Conservation (phyloP, 2,113 vertebrate species). For the Neoarius graeffei region DNA sequence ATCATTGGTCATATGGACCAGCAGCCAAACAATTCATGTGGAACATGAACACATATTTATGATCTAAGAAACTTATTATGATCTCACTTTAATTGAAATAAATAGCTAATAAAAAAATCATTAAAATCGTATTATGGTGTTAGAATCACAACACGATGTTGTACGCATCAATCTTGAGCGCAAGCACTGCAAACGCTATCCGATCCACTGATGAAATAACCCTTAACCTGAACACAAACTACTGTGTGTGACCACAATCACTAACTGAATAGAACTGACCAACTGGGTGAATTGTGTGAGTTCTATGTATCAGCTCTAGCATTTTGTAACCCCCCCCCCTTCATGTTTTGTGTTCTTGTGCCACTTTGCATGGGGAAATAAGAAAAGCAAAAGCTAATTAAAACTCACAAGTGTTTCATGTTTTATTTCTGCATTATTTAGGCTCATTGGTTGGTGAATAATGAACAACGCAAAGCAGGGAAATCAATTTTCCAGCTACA, state of each 20-base stretch:
- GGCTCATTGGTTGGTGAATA: conserved; percentile 71
- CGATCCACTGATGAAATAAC: neutral
- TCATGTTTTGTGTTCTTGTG: conserved; percentile 6
- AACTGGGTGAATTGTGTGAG: conserved; percentile 1
- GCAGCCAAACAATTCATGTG: neutral
- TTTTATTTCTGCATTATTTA: conserved; percentile 69
- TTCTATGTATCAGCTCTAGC: neutral
- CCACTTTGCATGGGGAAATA: conserved; percentile 50
- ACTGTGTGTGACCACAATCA: neutral
- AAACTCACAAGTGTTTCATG: conserved; percentile 74
- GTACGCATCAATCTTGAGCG: neutral
- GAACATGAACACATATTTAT: neutral
- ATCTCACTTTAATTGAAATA: neutral
- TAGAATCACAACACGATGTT: neutral
- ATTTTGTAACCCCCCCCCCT: neutral
- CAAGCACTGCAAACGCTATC: neutral
- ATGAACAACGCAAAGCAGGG: conserved; percentile 71
- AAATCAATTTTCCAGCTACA: conserved; percentile 84
- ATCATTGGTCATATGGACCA: neutral
- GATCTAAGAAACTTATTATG: neutral
- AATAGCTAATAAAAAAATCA: neutral
- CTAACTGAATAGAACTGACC: neutral
- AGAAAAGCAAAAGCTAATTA: conserved; percentile 75
- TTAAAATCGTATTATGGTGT: neutral
- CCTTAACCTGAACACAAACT: neutral